Evolutionary conservation across 2,888 invertebrate genomes (phyloP).

Genomic region (Tenthredo amoena): DNA sequence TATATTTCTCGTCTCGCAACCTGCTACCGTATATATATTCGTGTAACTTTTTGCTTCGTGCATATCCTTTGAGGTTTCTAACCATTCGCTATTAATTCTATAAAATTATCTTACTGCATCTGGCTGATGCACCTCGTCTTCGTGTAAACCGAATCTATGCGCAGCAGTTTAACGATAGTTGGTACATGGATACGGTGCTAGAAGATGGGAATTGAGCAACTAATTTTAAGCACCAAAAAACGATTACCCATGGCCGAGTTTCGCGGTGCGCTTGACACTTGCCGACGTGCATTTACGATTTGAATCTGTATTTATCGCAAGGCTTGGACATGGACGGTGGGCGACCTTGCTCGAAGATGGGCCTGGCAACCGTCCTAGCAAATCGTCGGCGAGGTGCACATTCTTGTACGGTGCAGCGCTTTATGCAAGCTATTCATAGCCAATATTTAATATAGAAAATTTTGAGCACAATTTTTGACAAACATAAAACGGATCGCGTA

Average conservation of each 20-base stretch:
- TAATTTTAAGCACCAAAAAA: conserved; percentile 48
- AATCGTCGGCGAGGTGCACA: conserved; percentile 38
- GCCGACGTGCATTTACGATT: conserved; percentile 46
- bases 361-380: conserved; percentile 52
- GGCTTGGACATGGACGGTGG: conserved; percentile 34
- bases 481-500: neutral
- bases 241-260: conserved; percentile 45
- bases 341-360: conserved; percentile 47
- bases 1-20: neutral
- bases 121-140: neutral
- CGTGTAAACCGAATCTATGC: neutral
- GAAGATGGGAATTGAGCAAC: conserved; percentile 40
- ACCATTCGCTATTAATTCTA: neutral
- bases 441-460: conserved; percentile 35
- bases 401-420: conserved; percentile 28
- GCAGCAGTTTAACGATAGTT: neutral
- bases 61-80: neutral
- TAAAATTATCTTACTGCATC: neutral
- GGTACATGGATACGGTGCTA: neutral
- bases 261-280: conserved; percentile 46
- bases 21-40: neutral
- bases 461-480: neutral
- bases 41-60: neutral
- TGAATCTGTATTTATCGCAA: conserved; percentile 48
- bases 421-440: conserved; percentile 42